Evolutionary conservation across 2,113 vertebrate species (phyloP).

Genomic region (Odocoileus virginianus): DNA sequence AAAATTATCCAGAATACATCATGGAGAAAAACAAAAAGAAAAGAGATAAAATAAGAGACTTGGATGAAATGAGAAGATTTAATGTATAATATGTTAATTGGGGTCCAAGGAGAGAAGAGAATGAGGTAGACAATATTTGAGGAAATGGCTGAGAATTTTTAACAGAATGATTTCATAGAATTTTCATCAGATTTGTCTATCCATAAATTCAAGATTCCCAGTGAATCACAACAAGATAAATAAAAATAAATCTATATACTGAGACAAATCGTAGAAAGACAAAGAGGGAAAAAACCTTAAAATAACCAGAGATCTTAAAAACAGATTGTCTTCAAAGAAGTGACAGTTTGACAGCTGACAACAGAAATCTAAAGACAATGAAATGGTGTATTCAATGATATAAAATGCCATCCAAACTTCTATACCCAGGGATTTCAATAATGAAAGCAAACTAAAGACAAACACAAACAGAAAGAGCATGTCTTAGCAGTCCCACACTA

Average conservation of each 20-base stretch:
- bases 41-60: background rate
- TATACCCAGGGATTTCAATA: background rate
- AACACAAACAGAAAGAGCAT: background rate
- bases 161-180: background rate
- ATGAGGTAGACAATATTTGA: background rate
- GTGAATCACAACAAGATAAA: slow-evolving; percentile 3
- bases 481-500: background rate
- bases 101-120: background rate
- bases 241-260: background rate
- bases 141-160: slow-evolving; percentile 14
- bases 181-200: slow-evolving; percentile 15
- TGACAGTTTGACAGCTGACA: slow-evolving; percentile 22
- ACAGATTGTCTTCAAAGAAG: slow-evolving; percentile 31
- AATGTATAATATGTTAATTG: background rate
- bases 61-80: slow-evolving; percentile 1
- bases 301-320: slow-evolving; percentile 15
- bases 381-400: background rate
- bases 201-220: slow-evolving; percentile 6
- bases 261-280: background rate
- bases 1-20: background rate
- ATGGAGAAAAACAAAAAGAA: background rate
- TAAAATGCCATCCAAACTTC: slow-evolving; percentile 29
- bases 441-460: slow-evolving; percentile 9
- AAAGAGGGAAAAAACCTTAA: slow-evolving; percentile 2
- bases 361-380: slow-evolving; percentile 33